Evolutionary conservation across 2,113 vertebrate species (phyloP).

Genomic region (Oreochromis niloticus): DNA sequence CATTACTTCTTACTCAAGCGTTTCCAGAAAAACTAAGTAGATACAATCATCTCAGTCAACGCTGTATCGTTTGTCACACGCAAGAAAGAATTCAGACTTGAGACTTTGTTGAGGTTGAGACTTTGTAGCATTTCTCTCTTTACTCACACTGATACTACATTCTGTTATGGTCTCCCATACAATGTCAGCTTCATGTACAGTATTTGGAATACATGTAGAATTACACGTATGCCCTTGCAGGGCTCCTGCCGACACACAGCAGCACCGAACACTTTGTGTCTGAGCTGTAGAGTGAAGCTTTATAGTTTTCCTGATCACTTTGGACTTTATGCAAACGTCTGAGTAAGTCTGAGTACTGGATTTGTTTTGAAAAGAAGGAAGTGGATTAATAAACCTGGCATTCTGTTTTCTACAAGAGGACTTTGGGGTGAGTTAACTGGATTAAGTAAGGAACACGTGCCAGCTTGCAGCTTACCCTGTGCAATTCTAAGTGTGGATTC

Average conservation of each 20-base stretch:
- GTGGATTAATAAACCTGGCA: not conserved
- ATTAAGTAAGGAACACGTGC: not conserved
- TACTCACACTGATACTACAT: not conserved
- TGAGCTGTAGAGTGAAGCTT: not conserved
- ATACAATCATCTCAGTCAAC: not conserved
- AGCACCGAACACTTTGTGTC: not conserved
- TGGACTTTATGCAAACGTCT: not conserved
- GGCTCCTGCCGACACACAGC: accelerated
- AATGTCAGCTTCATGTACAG: not conserved
- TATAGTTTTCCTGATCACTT: not conserved
- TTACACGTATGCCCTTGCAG: accelerated
- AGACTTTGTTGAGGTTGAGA: not conserved
- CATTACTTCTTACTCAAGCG: no score
- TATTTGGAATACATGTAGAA: not conserved
- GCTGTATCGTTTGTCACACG: accelerated
- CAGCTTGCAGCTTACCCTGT: not conserved
- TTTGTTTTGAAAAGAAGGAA: not conserved
- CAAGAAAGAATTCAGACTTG: not conserved
- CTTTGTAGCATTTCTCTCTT: not conserved
- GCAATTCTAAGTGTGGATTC: not conserved
- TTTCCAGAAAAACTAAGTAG: not conserved
- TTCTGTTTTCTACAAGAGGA: not conserved
- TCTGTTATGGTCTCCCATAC: not conserved
- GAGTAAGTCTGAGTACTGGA: not conserved
- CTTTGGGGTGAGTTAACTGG: not conserved